Base-by-base conservation (phyloP, 2,113 vertebrate species). In the Triplophysa rosa region DNA sequence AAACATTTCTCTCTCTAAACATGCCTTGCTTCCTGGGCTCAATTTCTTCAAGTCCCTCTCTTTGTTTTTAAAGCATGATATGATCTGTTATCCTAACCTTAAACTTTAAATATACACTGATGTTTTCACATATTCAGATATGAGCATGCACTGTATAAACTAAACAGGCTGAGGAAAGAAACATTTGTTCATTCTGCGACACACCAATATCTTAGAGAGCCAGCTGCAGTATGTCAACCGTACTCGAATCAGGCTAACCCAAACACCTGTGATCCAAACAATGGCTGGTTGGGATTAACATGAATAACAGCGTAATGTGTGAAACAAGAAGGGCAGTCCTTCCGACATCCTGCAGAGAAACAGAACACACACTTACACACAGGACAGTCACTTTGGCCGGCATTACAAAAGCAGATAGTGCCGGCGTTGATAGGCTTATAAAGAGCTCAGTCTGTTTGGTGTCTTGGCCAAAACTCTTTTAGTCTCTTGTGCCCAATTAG, bases 401-500 rank as follows among this genome's bases (percentile, higher is more conserved):
- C 11, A 29, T 23, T 21, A 42, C 45, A 62, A 77, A 42, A 73
- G 64, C 62, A 78, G 42, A 73, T 83, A 70, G 72, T 40, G 37
- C 61, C 58, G 21, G 33, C 23, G 42, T 24, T 73, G 45, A 77
- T 72, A 72, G 66, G 26, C 47, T 63, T 19, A 64, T 66, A 79
- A 66, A 80, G 65, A 42, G 40, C 40, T 52, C 16, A 62, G 56
- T 26, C 23, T 59, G 63, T 56, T 37, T 26, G 45, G 49, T 72
- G 13, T 65, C 67, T 80, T 80, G 72, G 47, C 67, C 8, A 52
- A 59, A 49, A 77, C 29, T 40, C n/a, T 54, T 17, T 56, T 8
- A 10, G 1, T 21, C 47, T 45, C 63, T 83, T 68, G 59, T 77
- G 71, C 67, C 54, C 9, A 63, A 67, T 80, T 80, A 65, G 52